Base-by-base conservation (phyloP, 2,113 vertebrate species). In the Pionites leucogaster region DNA sequence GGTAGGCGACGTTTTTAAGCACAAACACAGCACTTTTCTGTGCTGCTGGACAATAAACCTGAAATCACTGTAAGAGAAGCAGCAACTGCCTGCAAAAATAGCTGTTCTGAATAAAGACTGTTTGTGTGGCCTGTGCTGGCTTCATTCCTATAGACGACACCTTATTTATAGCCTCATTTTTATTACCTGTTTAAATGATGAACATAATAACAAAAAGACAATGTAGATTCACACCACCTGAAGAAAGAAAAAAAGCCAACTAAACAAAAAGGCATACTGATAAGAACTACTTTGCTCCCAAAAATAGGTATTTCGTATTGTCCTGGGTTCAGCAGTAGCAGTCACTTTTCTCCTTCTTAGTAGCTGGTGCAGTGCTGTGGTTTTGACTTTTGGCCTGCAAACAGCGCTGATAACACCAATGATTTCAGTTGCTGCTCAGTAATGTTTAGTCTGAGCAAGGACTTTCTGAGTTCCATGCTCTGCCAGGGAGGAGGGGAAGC, bases 1-100 rank as follows among this genome's bases (percentile, higher is more conserved):
- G 11, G 6, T 8, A 3, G 17, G 8, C 2, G 10, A 9, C 1
- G 4, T 25, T 52, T 53, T 19, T 25, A 10, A 81, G 35, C 27
- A 33, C 7, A 88, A 46, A 31, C 25, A 16, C 3, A n/a, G 62
- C 42, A 55, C 23, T 9, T 60, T 68, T 37, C 35, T 68, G 25
- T n/a, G 70, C 60, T 86, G 70, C 76, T 69, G 6, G 3, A 29
- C 46, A 37, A 10, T 7, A 37, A 7, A 70, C 41, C 55, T n/a
- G 35, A 71, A 82, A 49, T 1, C 31, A 16, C 44, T 17, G 6
- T 22, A 71, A 33, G 6, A 12, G 11, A 1, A 3, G 20, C 13
- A 35, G 27, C 35, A 33, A 17, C 25, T 55, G 33, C 22, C 68
- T 60, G 27, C 46, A 81, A 39, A 86, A 91, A 24, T 0, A 59